Percentiles rank a stretch among this genome's conserved stretches.
phyloP scores from a whole-genome alignment of 92 coral and sea anemone genomes.

The Heliopora coerulea region DNA sequence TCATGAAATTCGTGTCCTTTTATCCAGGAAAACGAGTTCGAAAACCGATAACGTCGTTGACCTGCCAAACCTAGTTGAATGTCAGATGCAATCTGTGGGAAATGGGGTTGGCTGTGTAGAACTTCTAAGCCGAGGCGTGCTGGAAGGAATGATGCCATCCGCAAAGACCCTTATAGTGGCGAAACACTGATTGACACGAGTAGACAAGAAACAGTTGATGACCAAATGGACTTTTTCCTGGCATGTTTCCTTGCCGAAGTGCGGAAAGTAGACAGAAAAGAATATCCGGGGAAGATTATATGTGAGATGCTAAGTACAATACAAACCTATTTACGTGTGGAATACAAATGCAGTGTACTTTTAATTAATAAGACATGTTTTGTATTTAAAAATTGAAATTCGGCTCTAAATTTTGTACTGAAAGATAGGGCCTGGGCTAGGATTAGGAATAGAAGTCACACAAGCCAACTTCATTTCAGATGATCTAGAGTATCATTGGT shows the following conservation, averaged over 20 bases:
- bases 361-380: conserved; percentile 47
- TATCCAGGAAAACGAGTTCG: background rate
- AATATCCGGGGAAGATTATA: conserved; percentile 53
- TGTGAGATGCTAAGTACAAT: conserved; percentile 58
- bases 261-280: conserved; percentile 45
- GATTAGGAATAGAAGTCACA: conserved; percentile 33
- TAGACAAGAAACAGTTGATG: conserved; percentile 33
- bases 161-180: conserved; percentile 13
- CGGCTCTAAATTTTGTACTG: conserved; percentile 54
- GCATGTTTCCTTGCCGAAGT: conserved; percentile 38
- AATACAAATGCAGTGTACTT: conserved; percentile 44
- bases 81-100: conserved; percentile 35
- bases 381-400: conserved; percentile 47
- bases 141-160: background rate
- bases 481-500: conserved; percentile 39
- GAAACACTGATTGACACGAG: conserved; percentile 23
- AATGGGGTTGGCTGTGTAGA: conserved; percentile 39
- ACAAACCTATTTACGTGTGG: conserved; percentile 56
- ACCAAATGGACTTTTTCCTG: conserved; percentile 41
- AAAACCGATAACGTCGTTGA: background rate
- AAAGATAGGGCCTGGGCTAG: conserved; percentile 56
- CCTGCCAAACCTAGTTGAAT: conserved; percentile 47
- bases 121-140: conserved; percentile 23
- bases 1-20: too few relatives aligned
- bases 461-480: conserved; percentile 49